Percentiles rank a stretch among this genome's conserved stretches.
These are phyloP conservation scores for Poeciliopsis gracilis DNA, from an alignment of 2,797 vertebrate genomes.

Conservation along the genomic window DNA sequence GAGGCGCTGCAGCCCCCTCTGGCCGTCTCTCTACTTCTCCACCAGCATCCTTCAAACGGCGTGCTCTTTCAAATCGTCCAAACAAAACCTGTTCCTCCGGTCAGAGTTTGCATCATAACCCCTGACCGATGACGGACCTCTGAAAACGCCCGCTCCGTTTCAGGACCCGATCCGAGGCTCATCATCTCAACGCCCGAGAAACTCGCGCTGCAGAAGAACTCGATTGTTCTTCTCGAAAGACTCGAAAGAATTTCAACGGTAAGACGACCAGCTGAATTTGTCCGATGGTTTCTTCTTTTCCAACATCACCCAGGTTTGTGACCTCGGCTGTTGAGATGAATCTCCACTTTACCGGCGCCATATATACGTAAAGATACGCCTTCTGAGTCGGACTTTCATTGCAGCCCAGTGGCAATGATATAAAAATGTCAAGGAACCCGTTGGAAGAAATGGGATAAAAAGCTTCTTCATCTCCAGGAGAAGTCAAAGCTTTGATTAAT, in stretches of 20 bases:
- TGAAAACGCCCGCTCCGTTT: neutral
- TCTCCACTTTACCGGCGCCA: neutral
- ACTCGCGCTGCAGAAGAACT: neutral
- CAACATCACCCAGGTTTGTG: neutral
- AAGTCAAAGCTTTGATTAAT: neutral
- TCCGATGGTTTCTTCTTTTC: neutral
- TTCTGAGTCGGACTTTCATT: neutral
- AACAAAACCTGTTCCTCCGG: neutral
- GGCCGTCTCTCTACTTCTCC: neutral
- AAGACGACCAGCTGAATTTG: neutral
- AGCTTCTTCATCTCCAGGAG: neutral
- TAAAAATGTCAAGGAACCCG: neutral
- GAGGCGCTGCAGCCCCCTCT: neutral
- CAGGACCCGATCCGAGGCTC: conserved; percentile 1
- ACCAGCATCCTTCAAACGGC: neutral
- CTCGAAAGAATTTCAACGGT: neutral
- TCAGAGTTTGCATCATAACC: neutral
- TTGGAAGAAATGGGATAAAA: neutral
- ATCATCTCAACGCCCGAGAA: neutral
- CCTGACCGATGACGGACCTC: neutral
- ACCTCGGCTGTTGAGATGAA: neutral
- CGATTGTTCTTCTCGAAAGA: no score
- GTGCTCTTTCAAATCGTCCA: neutral
- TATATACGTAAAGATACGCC: neutral
- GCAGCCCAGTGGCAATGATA: neutral